Evolutionary conservation across 2,113 vertebrate species (phyloP), one percentile per base, ranked within the genome.

Genomic region (Dicentrarchus labrax): DNA sequence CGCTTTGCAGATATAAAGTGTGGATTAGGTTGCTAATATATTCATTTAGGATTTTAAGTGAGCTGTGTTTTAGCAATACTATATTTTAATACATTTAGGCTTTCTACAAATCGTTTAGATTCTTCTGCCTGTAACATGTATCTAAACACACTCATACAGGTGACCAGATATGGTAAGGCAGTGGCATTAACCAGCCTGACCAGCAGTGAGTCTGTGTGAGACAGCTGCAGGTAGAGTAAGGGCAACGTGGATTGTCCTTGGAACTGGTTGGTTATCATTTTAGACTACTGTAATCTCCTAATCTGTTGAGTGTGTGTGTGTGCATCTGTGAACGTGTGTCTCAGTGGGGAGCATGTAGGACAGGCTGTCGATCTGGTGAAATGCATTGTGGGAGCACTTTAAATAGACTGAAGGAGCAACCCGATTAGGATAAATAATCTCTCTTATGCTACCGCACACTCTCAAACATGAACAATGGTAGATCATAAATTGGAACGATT

Each of bases 251-350:
- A 89, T 70, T 86, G 89, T 76, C 92, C 92, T 94, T 93, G 86
- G 86, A 83, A 69, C 22, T 76, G 75, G 38, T 76, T 86, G 62
- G 68, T 68, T 39, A 80, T 88, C 78, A 86, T 81, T 78, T 89
- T 84, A 90, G 86, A 85, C 83, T 65, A 72, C 70, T 54, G 56
- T 95, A 95, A 96, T 94, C 95, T 93, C 72, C 87, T 95, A 92
- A 95, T 93, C 86, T 85, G 71, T 16, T 53, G 56, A 43, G 51
- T 72, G 12, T 77, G 0, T 68, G 50, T 38, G 45, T 36, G 51
- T 45, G 48, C 72, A 12, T 73, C 0, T 71, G 45, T 47, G 59
- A 39, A 48, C 45, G 15, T 82, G 30, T 54, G 60, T 57, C 74
- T 71, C 65, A 47, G 54, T 53, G n/a, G 17, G 50, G 64, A 72